Evolutionary conservation across 2,113 vertebrate species (phyloP).

Genomic region (Verasper variegatus): DNA sequence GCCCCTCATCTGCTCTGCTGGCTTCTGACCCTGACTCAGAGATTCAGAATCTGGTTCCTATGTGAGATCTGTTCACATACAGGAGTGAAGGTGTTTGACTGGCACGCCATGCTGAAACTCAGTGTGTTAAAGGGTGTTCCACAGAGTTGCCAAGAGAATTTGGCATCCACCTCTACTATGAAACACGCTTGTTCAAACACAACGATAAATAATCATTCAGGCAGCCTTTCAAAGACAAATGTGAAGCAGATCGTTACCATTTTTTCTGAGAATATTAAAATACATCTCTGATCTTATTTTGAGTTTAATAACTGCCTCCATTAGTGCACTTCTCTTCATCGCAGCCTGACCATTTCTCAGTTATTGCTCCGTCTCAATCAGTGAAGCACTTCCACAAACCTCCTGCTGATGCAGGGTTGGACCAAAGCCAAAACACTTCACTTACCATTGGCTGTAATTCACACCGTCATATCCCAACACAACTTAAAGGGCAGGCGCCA

Average conservation of each 20-base stretch:
- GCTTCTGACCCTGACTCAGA: constrained; percentile 62
- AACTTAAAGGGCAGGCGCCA: constrained; percentile 1
- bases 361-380: constrained; percentile 21
- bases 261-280: neutral
- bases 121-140: too few relatives aligned
- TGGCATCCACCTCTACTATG: too few relatives aligned
- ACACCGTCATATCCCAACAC: neutral
- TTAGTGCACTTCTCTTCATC: neutral
- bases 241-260: too few relatives aligned
- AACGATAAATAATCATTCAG: too few relatives aligned
- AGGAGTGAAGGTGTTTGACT: constrained; percentile 50
- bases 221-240: neutral
- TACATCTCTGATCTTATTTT: neutral
- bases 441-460: neutral
- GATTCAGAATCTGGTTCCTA: constrained; percentile 70
- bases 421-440: constrained; percentile 29
- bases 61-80: constrained; percentile 67
- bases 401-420: constrained; percentile 29
- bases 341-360: neutral
- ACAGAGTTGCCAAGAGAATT: too few relatives aligned
- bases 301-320: neutral
- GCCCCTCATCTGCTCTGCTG: constrained; percentile 34
- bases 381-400: constrained; percentile 12
- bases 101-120: constrained; percentile 2
- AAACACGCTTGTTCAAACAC: too few relatives aligned